Conservation (phyloP, 2,888 invertebrate genomes). For the Leptinotarsa haldemani region DNA sequence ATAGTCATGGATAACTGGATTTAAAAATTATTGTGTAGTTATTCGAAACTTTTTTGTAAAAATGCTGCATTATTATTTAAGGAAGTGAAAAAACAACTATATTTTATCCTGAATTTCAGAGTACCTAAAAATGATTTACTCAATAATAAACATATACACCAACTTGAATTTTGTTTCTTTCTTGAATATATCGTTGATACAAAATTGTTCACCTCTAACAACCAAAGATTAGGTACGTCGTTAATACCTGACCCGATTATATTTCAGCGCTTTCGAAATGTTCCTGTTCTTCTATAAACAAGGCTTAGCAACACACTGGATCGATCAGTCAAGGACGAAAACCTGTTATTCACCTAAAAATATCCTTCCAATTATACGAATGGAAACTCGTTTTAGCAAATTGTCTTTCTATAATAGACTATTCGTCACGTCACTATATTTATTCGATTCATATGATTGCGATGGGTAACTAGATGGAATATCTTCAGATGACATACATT, state of each 20-base stretch:
- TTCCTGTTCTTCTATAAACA: neutral
- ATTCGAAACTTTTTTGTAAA: too few relatives aligned
- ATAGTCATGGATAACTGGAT: too few relatives aligned
- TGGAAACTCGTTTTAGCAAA: constrained; percentile 31
- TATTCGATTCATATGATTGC: constrained; percentile 11
- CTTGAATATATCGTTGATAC: too few relatives aligned
- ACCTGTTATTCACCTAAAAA: constrained; percentile 34
- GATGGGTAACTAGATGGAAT: constrained; percentile 12
- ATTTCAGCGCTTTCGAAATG: neutral
- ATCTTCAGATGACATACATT: constrained; percentile 25
- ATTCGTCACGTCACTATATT: neutral
- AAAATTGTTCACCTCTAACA: too few relatives aligned
- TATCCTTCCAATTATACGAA: constrained; percentile 23
- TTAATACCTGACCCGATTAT: neutral
- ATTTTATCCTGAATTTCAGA: too few relatives aligned
- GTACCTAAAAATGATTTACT: too few relatives aligned
- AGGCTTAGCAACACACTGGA: constrained; percentile 17
- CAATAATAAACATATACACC: too few relatives aligned
- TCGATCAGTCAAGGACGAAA: constrained; percentile 12
- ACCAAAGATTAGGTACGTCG: too few relatives aligned
- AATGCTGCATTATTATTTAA: too few relatives aligned
- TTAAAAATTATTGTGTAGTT: too few relatives aligned
- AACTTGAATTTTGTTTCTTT: too few relatives aligned
- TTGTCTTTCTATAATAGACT: constrained; percentile 27
- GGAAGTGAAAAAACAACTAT: too few relatives aligned